A percentile compares a stretch with the other conserved stretches of the same genome.
phyloP scores from a whole-genome alignment of 2,888 invertebrate species.

The Formica aserva region DNA sequence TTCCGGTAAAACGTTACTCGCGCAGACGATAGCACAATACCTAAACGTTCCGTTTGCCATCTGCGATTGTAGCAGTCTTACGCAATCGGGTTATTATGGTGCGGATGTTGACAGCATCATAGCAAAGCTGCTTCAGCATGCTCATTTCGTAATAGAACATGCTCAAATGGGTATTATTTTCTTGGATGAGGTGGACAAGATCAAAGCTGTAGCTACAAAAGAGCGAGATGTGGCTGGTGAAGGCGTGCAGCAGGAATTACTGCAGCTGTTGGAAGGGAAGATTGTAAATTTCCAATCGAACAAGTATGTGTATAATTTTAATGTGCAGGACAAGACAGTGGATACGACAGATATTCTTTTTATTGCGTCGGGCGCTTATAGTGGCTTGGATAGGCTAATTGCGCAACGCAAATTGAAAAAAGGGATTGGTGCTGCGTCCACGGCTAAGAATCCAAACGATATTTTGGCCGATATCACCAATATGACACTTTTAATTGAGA shows the following conservation, averaged over 20 bases:
- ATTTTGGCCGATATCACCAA: constrained; percentile 87
- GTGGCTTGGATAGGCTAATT: constrained; percentile 93
- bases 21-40: constrained; percentile 98
- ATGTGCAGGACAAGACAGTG: constrained; percentile 86
- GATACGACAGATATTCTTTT: constrained; percentile 99
- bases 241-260: constrained; percentile 99
- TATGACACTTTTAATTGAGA: constrained; percentile 91
- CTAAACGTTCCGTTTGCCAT: constrained; percentile 99
- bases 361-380: constrained; percentile 99
- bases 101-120: constrained; percentile 99
- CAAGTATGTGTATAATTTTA: no score
- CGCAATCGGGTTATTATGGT: constrained; percentile 99
- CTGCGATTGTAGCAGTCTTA: constrained; percentile 98
- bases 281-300: constrained; percentile 95
- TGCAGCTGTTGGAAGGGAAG: constrained; percentile 99
- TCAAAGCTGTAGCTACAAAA: constrained; percentile 97
- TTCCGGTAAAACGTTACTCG: constrained; percentile 98
- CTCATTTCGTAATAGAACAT: constrained; percentile 98
- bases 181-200: constrained; percentile 99
- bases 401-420: constrained; percentile 92
- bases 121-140: constrained; percentile 97
- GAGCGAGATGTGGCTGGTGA: constrained; percentile 99
- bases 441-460: constrained; percentile 91
- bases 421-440: constrained; percentile 93
- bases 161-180: constrained; percentile 99